phyloP scores from a whole-genome alignment of 2,888 invertebrate genomes.

The Dryadula phaetusa region DNA sequence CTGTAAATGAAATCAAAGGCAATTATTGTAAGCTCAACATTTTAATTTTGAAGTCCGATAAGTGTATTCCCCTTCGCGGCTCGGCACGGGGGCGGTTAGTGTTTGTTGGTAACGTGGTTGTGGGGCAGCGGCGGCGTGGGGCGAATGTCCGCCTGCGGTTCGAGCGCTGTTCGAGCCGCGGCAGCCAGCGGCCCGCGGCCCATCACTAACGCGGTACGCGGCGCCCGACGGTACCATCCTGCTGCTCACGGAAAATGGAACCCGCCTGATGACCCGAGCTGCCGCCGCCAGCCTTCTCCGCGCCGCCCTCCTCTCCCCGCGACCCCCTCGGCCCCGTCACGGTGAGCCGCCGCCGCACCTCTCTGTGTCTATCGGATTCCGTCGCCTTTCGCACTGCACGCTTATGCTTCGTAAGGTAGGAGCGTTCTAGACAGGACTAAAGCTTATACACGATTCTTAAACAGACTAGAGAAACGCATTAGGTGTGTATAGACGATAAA shows the following conservation, averaged over 20 bases:
- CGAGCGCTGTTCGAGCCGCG: slow-evolving; percentile 82
- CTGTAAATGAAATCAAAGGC: not conserved
- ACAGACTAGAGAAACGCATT: slow-evolving; percentile 4
- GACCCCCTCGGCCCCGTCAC: slow-evolving; percentile 80
- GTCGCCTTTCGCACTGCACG: slow-evolving; percentile 82
- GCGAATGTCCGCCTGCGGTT: slow-evolving; percentile 80
- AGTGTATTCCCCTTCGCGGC: slow-evolving; percentile 73
- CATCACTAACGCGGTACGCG: slow-evolving; percentile 85
- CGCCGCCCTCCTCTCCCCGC: slow-evolving; percentile 82
- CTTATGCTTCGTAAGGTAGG: slow-evolving; percentile 81
- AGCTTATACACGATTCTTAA: slow-evolving; percentile 15
- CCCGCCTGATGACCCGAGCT: slow-evolving; percentile 82
- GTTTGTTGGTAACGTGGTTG: slow-evolving; percentile 78
- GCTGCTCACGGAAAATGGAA: slow-evolving; percentile 87
- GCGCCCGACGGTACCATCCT: slow-evolving; percentile 86
- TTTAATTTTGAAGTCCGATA: slow-evolving; percentile 56
- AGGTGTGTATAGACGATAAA: not conserved
- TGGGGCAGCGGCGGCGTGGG: slow-evolving; percentile 82
- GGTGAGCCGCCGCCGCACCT: slow-evolving; percentile 82
- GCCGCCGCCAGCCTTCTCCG: slow-evolving; percentile 82
- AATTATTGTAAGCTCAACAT: not conserved
- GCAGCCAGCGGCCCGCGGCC: slow-evolving; percentile 72
- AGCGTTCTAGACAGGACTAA: slow-evolving; percentile 57
- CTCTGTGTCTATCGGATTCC: slow-evolving; percentile 77
- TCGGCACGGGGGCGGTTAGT: slow-evolving; percentile 68